Conservation (phyloP, 2,888 invertebrate genomes). For the Drosophila villosipedis region DNA sequence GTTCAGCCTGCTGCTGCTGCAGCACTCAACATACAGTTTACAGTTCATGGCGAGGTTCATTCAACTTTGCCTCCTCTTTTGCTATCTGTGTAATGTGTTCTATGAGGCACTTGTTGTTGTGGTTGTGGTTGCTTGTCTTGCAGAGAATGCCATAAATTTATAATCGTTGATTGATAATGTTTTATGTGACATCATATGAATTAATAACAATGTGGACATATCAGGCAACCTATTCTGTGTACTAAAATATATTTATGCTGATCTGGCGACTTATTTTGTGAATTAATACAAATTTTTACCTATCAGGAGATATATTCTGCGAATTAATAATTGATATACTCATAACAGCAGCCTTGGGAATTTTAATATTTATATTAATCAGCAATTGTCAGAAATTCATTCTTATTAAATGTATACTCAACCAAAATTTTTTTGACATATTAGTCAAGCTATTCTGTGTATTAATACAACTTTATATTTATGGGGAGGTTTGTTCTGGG, state of each 20-base stretch:
- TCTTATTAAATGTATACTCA: too few species aligned
- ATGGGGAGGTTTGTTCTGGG: not conserved
- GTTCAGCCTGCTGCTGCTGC: slow-evolving; percentile 8
- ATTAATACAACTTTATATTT: fast-evolving
- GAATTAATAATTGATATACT: too few species aligned
- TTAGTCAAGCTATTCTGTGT: not conserved
- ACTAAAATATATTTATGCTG: not conserved
- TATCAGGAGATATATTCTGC: not conserved
- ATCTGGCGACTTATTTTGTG: not conserved
- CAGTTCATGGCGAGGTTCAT: slow-evolving; percentile 54
- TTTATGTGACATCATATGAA: not conserved
- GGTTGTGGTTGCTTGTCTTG: slow-evolving; percentile 1
- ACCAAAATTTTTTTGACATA: too few species aligned
- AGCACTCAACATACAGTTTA: not conserved
- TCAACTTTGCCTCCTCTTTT: slow-evolving; percentile 64
- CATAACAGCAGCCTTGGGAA: not conserved
- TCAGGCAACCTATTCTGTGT: not conserved
- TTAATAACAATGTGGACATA: not conserved
- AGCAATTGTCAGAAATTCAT: not conserved
- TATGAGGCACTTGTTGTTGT: slow-evolving; percentile 37
- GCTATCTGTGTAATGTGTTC: slow-evolving; percentile 18
- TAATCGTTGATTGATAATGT: slow-evolving; percentile 9
- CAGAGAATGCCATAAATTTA: slow-evolving; percentile 1
- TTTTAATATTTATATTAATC: too few species aligned
- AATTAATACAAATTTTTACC: too few species aligned